Conservation (phyloP, 2,113 vertebrate genomes). For the Halcyon senegalensis region DNA sequence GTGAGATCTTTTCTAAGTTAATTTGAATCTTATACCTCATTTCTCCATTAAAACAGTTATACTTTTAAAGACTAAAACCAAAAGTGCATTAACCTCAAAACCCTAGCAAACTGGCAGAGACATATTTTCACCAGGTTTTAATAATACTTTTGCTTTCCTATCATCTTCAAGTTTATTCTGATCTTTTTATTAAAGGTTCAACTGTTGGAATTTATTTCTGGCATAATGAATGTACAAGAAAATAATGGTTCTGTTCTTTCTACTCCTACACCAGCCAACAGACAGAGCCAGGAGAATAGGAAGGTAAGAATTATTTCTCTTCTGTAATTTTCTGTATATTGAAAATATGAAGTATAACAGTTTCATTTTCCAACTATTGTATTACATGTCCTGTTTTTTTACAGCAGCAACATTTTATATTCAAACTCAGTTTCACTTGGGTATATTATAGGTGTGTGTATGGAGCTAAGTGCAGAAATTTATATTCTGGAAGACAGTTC, state of each 20-base stretch:
- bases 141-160: background rate
- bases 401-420: background rate
- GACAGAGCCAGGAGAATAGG: background rate
- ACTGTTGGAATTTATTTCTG: constrained; percentile 85
- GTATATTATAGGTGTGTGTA: background rate
- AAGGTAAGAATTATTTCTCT: constrained; percentile 68
- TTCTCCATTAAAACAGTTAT: background rate
- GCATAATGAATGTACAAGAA: constrained; percentile 38
- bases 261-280: constrained; percentile 64
- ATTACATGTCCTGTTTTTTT: background rate
- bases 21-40: background rate
- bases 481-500: background rate
- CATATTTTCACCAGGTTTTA: background rate
- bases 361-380: background rate
- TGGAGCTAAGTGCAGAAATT: background rate
- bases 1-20: background rate
- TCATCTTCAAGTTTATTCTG: background rate
- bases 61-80: background rate
- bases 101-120: background rate
- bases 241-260: background rate
- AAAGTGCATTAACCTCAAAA: background rate
- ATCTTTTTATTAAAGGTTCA: constrained; percentile 75
- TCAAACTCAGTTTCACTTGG: background rate
- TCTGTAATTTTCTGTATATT: background rate
- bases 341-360: background rate